These are phyloP conservation scores for Sebastes matsubarae DNA, from an alignment of 2,797 vertebrate genomes.

Conservation along the genomic window DNA sequence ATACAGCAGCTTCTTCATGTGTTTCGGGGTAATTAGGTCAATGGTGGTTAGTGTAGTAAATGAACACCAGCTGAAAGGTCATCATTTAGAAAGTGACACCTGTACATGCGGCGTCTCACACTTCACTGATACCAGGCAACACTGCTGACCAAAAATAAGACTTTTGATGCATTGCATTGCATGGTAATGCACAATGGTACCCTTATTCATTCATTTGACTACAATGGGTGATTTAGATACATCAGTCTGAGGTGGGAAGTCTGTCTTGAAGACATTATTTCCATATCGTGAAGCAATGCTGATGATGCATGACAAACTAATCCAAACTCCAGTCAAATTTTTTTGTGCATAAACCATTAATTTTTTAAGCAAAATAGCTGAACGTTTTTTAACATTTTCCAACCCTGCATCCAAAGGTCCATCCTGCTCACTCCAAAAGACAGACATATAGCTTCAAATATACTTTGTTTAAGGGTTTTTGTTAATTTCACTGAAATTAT, in stretches of 20 bases:
- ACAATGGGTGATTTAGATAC: background rate
- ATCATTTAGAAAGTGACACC: slow-evolving; percentile 62
- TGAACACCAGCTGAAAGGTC: slow-evolving; percentile 48
- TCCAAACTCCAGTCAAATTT: background rate
- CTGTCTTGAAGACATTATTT: background rate
- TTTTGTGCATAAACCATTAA: background rate
- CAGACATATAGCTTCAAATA: background rate
- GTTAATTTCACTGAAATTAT: background rate
- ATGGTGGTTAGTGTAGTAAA: slow-evolving; percentile 64
- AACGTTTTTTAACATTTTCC: background rate
- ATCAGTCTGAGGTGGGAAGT: background rate
- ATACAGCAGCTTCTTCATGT: slow-evolving; percentile 19
- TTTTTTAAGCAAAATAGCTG: background rate
- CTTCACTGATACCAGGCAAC: slow-evolving; percentile 14
- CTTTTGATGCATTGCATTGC: background rate
- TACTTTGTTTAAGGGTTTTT: background rate
- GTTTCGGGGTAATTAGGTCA: slow-evolving; percentile 71
- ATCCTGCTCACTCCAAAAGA: background rate
- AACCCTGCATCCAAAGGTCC: background rate
- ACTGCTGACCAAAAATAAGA: slow-evolving; percentile 4
- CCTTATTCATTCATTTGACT: background rate
- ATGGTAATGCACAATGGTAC: background rate
- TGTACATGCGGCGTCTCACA: background rate
- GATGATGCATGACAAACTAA: background rate
- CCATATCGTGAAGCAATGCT: background rate